A percentile compares a stretch with the other conserved stretches of the same genome.
These are phyloP conservation scores for Megathymus violae DNA, from an alignment of 1,140 invertebrate genomes.

Conservation along the genomic window DNA sequence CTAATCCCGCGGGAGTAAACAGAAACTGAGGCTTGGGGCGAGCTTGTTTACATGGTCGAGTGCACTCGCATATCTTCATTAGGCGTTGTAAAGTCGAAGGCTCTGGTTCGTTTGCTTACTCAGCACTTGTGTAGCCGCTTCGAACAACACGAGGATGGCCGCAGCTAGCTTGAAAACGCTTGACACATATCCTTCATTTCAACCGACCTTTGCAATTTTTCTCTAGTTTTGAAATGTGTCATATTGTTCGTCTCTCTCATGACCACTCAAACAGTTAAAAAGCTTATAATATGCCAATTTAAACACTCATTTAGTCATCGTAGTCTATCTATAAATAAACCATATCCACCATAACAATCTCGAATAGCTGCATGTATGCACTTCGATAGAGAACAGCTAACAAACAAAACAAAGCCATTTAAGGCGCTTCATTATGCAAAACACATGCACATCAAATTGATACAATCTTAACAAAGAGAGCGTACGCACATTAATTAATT, in stretches of 20 bases:
- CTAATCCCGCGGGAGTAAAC: constrained; percentile 79
- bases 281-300: constrained; percentile 17
- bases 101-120: constrained; percentile 57
- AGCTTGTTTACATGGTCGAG: constrained; percentile 76
- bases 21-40: constrained; percentile 68
- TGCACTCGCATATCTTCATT: constrained; percentile 80
- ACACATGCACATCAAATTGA: constrained; percentile 56
- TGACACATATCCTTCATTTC: constrained; percentile 55
- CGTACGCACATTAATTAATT: constrained; percentile 54
- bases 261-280: constrained; percentile 8
- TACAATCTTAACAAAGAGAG: constrained; percentile 56
- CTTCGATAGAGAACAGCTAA: constrained; percentile 29
- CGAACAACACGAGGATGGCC: constrained; percentile 40
- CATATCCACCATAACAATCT: constrained; percentile 27
- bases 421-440: constrained; percentile 48
- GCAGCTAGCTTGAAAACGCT: constrained; percentile 41
- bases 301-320: constrained; percentile 1
- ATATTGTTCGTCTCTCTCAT: constrained; percentile 6
- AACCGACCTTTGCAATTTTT: constrained; percentile 32
- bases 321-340: constrained; percentile 27
- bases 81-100: constrained; percentile 49
- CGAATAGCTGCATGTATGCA: constrained; percentile 21
- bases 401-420: constrained; percentile 35
- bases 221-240: background rate
- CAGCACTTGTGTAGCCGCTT: constrained; percentile 60